Conservation (phyloP, 1,140 invertebrate species). For the Cheumatopsyche charites region DNA sequence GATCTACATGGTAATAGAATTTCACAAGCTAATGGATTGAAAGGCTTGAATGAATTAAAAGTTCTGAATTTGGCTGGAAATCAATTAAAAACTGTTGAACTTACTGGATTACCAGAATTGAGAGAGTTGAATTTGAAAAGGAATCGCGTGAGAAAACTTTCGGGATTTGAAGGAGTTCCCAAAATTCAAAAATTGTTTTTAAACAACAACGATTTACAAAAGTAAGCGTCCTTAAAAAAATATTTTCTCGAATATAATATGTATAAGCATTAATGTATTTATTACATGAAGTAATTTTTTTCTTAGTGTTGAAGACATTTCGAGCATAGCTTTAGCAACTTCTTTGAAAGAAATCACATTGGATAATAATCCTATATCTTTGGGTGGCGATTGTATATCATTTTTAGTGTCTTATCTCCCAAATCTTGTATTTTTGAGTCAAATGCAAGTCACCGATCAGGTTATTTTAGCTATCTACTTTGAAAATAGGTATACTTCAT, state of each 20-base stretch:
- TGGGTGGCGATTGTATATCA: conserved; percentile 75
- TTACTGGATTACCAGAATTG: conserved; percentile 77
- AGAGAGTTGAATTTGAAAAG: conserved; percentile 87
- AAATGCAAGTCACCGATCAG: conserved; percentile 79
- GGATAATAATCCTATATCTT: conserved; percentile 83
- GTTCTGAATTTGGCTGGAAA: conserved; percentile 92
- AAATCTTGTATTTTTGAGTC: conserved; percentile 70
- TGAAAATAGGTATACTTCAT: background rate
- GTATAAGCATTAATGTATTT: conserved; percentile 8
- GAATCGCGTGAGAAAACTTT: conserved; percentile 80
- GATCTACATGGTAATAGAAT: conserved; percentile 92
- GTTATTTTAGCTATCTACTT: conserved; percentile 35
- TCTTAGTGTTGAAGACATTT: conserved; percentile 81
- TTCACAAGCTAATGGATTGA: conserved; percentile 61
- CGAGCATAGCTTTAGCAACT: conserved; percentile 73
- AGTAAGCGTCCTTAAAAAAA: conserved; percentile 54
- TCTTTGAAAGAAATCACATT: conserved; percentile 81
- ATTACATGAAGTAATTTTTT: conserved; percentile 39
- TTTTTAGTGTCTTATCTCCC: conserved; percentile 81
- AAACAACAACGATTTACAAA: conserved; percentile 85
- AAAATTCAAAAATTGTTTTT: conserved; percentile 82
- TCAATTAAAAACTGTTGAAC: conserved; percentile 75
- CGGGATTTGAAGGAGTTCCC: conserved; percentile 81
- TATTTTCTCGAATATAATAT: background rate
- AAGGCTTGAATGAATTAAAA: conserved; percentile 74